Percentiles rank a stretch among this genome's conserved stretches.
These are phyloP conservation scores for Sebastes kiyomatsui DNA, from an alignment of 2,797 vertebrate species.

Conservation along the genomic window DNA sequence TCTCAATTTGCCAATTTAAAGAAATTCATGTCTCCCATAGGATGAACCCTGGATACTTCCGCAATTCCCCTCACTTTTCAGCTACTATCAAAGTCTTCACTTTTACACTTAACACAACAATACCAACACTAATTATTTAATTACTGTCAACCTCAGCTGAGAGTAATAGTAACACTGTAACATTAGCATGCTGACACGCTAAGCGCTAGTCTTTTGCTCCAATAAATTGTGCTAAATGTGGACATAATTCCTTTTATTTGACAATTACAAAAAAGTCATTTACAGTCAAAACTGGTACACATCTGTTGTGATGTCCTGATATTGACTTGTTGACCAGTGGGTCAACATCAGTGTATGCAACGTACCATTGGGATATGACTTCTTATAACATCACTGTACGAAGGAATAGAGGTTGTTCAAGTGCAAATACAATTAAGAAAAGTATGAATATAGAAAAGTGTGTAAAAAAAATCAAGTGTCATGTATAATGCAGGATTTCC, in stretches of 20 bases:
- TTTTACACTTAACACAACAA: background rate
- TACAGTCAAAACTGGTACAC: background rate
- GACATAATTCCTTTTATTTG: background rate
- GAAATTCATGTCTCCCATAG: too few species aligned
- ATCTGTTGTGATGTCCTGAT: background rate
- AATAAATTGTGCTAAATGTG: background rate
- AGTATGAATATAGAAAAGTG: background rate
- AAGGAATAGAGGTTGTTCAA: background rate
- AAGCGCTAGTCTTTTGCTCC: background rate
- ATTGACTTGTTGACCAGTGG: background rate
- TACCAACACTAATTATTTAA: background rate
- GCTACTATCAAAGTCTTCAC: background rate
- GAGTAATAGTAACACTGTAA: background rate
- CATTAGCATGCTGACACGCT: background rate
- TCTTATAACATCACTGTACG: background rate
- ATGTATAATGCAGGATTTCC: background rate
- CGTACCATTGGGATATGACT: background rate
- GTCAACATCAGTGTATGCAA: background rate
- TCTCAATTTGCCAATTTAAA: background rate
- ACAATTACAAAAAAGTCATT: background rate
- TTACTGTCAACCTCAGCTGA: background rate
- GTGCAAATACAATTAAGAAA: background rate
- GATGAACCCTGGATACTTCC: too few species aligned
- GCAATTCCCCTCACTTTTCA: background rate
- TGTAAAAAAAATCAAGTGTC: background rate